Evolutionary conservation across 2,888 invertebrate species (phyloP), one percentile per base, ranked within the genome.

Genomic region (Caenorhabditis sp.): DNA sequence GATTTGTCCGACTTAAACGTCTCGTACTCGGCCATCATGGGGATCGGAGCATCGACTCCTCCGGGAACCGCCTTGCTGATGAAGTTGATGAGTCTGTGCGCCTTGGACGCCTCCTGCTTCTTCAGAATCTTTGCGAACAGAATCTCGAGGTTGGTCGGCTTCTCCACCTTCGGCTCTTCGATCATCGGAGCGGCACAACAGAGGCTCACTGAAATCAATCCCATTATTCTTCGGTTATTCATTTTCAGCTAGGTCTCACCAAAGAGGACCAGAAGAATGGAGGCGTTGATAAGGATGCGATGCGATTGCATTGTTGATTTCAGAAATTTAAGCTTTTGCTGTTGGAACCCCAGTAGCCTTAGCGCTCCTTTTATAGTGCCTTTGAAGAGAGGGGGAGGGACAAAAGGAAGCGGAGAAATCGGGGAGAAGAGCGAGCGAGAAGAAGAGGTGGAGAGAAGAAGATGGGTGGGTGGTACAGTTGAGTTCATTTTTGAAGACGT

Each of bases 1-100:
- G 80, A 79, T 70, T 79, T 81, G 56, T 82, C 80, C 20, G 79
- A 79, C 63, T 79, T 79, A 74, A 82, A 82, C 4, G 82, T 82
- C 50, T 82, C 82, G 48, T 81, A 82, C 63, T 79, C 79, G 45
- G 66, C 72, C 43, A 78, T 62, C 35, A 68, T 70, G 13, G 82
- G 77, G 30, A 80, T 68, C 22, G 78, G 77, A 43, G 75, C 56
- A 48, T 80, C 80, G 59, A 82, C 71, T 9, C 82, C 82, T 52
- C 76, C 68, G 39, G 82, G 82, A 15, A 79, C 79, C 5, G 79
- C 74, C 22, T 61, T 46, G 58, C 75, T 53, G 48, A 82, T 82
- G 48, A 81, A 81, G 58, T 73, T 72, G 32, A 81, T 46, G 24
- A 82, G 59, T 58, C 76, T 70, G 41, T 80, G 58, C 30, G 72